Evolutionary conservation across 2,888 invertebrate species (phyloP).

Genomic region (Pristionchus mayeri): DNA sequence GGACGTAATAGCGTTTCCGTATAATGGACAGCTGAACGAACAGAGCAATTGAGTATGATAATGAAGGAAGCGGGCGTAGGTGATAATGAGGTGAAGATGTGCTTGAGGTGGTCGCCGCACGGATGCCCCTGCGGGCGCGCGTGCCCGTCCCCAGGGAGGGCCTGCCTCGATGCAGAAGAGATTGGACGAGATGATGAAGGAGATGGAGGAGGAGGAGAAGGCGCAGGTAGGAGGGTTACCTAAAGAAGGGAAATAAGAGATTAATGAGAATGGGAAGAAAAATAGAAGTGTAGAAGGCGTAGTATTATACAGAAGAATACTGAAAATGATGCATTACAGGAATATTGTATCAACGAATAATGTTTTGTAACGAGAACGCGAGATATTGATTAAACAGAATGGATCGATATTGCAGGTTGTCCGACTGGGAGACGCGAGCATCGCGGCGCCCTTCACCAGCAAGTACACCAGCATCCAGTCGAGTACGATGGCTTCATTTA

Average conservation of each 20-base stretch:
- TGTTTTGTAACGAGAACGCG: too few species aligned
- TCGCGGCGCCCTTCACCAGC: slow-evolving; percentile 98
- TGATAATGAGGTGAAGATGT: too few species aligned
- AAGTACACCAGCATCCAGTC: slow-evolving; percentile 94
- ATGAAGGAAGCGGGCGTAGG: too few species aligned
- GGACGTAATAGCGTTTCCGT: too few species aligned
- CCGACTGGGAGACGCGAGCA: slow-evolving; percentile 96
- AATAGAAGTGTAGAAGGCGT: too few species aligned
- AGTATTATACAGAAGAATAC: too few species aligned
- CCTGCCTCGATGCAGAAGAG: slow-evolving; percentile 78
- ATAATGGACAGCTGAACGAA: too few species aligned
- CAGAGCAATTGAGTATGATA: too few species aligned
- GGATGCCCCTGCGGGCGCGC: slow-evolving; percentile 50
- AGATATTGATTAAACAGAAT: background rate
- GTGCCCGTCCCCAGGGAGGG: slow-evolving; percentile 7
- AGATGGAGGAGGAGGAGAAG: slow-evolving; percentile 88
- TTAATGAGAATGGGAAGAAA: too few species aligned
- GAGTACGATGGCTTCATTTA: slow-evolving; percentile 82
- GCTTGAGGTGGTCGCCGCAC: slow-evolving; percentile 36
- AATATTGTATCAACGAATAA: too few species aligned
- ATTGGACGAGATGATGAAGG: slow-evolving; percentile 83
- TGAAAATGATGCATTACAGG: too few species aligned
- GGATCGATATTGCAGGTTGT: slow-evolving; percentile 83
- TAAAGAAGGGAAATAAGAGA: background rate
- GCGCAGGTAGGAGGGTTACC: slow-evolving; percentile 44